Evolutionary conservation across 2,888 invertebrate species (phyloP), one percentile per base, ranked within the genome.

Genomic region (Choristoneura rosaceana): DNA sequence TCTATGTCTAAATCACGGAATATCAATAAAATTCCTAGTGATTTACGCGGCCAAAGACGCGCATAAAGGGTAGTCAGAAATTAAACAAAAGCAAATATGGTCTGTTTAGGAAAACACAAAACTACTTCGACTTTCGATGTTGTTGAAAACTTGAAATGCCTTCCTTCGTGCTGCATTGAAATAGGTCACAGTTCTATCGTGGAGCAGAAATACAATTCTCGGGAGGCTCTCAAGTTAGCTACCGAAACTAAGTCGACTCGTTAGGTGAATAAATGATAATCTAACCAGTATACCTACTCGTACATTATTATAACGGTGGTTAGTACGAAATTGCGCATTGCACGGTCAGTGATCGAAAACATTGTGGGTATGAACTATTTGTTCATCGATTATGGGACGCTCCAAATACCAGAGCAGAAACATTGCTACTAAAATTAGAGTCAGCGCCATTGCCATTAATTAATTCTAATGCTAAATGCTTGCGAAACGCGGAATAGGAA

Each of bases 311-410:
- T 67, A 60, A 69, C 68, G 68, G 55, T 41, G 75, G 74, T 76
- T 47, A 69, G 55, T 82, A 77, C 82, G 78, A 87, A 89, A 90
- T 89, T 88, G 83, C 82, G 87, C 77, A 86, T 76, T 83, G 84
- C 86, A 84, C 82, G 87, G 86, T 83, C 86, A 87, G 80, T 87
- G 87, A 86, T 87, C 89, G 85, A 86, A 87, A 88, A 86, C 87
- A 88, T 87, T 82, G 81, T 70, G 73, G 34, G 75, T 70, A 73
- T 25, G 70, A 55, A 71, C 75, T 74, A 79, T 80, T 80, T 78
- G 71, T 75, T 71, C 71, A 69, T 75, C 79, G 79, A 84, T 84
- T 83, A 83, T 82, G 81, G 80, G 83, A 83, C 82, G 84, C 82
- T 81, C 73, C 41, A 79, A 82, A 82, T 84, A 77, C 77, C 77